Evolutionary conservation across 1,140 invertebrate genomes (phyloP), one percentile per base, ranked within the genome.

Genomic region (Microplitis demolitor): DNA sequence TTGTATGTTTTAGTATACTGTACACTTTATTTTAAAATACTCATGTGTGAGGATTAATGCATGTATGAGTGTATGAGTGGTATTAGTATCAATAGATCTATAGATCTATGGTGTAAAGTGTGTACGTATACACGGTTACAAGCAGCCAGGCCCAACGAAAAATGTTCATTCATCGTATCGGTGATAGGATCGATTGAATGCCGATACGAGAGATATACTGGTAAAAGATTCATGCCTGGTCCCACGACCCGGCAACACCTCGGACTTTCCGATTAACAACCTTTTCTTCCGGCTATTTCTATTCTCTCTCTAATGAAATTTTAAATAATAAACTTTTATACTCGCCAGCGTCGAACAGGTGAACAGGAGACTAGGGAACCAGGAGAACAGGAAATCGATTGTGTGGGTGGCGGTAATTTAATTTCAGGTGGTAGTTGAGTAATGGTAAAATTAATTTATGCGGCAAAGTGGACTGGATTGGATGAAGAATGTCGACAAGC

Each of bases 111-210:
- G 16, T 54, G 51, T 54, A n/a, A 11, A 9, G 39, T 45, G 39
- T 45, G 39, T 45, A 11, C 0, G 1, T 54, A n/a, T 60, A 4
- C 11, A 9, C 1, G 3, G 33, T 35, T 50, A 50, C 4, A 11
- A 11, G n/a, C 16, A 34, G 24, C 51, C 51, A 54, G 16, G 13
- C 66, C 51, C 50, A 67, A 54, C 66, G 33, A 67, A 67, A 67
- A 67, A 67, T 67, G 51, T 67, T 67, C 66, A 67, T 67, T 67
- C 66, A 67, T 67, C 39, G 39, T 45, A 45, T 45, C 39, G 66
- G 51, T 67, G 66, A 67, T 67, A 67, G 66, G 31, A 67, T 54
- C 66, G 66, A 67, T 67, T 67, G 66, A 54, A 67, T 67, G 33
- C 50, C 66, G 66, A 67, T 67, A 67, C 31, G 8, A 54, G 34